Base-by-base conservation (phyloP, 1,140 invertebrate genomes). In the Drosophila suzukii region DNA sequence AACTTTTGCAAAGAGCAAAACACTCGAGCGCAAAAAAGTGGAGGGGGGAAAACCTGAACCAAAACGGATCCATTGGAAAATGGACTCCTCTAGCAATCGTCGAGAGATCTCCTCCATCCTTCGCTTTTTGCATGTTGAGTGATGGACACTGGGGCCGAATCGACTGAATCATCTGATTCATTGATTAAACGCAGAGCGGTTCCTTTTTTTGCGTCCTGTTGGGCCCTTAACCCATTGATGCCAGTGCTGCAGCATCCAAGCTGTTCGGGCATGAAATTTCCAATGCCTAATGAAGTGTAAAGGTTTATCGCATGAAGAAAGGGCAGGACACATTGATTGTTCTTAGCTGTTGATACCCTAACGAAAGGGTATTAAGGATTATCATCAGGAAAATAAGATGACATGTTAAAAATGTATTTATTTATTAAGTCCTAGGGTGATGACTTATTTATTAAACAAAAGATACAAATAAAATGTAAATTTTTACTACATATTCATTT, bases 191-290 rank as follows among this genome's bases (percentile, higher is more conserved):
- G 79, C 79, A 74, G 75, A 50, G 41, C 65, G 30, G 51, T 30
- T 57, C 15, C 62, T 6, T 41, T 71, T 55, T 70, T 56, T 38
- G 11, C 43, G 34, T 41, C 12, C 63, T 11, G 36, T 41, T 59
- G 66, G 43, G 56, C 47, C 61, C 75, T 77, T 81, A 88, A 88
- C 84, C 80, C 83, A 70, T 89, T 88, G 68, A 62, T 78, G 63
- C 66, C 58, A 15, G n/a, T 20, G 56, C 55, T 76, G 74, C 56
- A 63, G 65, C 62, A 61, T 51, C 54, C 67, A 57, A 89, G 84
- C 84, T 89, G 84, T 89, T 89, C 73, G 56, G 75, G 84, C 84
- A 84, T 89, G 84, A 89, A 89, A 89, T 89, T 89, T 84, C 72
- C 66, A 59, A 89, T 67, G 77, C 51, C 77, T 89, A 89, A 89